Conservation (phyloP, 2,113 vertebrate genomes). For the Enhydra lutris region DNA sequence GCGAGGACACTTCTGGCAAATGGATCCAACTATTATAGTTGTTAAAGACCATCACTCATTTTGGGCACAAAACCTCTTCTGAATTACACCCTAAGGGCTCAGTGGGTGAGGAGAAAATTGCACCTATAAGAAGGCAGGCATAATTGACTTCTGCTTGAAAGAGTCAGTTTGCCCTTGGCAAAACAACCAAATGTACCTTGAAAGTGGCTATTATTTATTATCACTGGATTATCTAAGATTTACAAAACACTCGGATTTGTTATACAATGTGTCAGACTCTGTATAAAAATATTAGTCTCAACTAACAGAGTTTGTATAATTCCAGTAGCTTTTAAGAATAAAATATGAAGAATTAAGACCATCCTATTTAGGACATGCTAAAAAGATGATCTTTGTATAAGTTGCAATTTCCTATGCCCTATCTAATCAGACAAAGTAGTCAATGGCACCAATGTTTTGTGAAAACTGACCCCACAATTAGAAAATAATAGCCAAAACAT, state of each 20-base stretch:
- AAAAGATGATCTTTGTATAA: not conserved
- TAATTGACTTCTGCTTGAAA: slow-evolving; percentile 27
- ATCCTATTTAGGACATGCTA: not conserved
- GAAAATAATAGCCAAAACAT: not conserved
- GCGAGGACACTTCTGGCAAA: slow-evolving; percentile 42
- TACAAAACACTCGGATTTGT: not conserved
- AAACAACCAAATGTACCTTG: not conserved
- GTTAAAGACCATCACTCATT: slow-evolving; percentile 31
- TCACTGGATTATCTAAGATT: not conserved
- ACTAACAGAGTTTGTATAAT: not conserved
- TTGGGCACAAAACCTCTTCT: not conserved
- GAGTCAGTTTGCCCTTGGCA: not conserved
- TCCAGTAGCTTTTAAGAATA: not conserved
- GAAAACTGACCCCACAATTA: not conserved
- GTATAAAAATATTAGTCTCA: not conserved
- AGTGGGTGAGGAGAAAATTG: not conserved
- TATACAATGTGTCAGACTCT: not conserved
- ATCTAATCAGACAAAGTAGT: not conserved
- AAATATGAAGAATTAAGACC: not conserved
- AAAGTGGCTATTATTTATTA: slow-evolving; percentile 5
- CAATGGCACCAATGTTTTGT: not conserved
- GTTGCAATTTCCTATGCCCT: not conserved
- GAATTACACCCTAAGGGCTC: slow-evolving; percentile 8
- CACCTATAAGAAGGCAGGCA: not conserved
- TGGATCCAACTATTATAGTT: not conserved